These are phyloP conservation scores for Budorcas taxicolor DNA, from an alignment of 2,113 vertebrate species.

Conservation along the genomic window DNA sequence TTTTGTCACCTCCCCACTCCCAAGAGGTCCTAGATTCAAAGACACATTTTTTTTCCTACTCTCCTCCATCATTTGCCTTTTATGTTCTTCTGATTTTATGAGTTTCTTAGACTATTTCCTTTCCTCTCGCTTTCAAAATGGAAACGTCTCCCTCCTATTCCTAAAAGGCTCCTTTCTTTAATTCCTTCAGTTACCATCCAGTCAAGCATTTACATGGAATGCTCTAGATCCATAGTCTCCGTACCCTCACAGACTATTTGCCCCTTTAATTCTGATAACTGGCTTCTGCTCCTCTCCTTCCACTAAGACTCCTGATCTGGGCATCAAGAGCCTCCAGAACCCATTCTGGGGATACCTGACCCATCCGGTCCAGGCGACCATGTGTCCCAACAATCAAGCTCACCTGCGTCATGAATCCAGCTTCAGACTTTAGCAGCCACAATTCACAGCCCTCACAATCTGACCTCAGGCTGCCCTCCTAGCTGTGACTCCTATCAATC, in stretches of 20 bases:
- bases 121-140: neutral
- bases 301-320: neutral
- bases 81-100: neutral
- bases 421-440: neutral
- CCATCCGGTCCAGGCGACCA: neutral
- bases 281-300: neutral
- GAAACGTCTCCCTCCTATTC: neutral
- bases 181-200: neutral
- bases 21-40: neutral
- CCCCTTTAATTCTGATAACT: neutral
- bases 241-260: neutral
- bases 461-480: neutral
- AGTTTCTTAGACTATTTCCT: conserved; percentile 3
- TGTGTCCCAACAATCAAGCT: neutral
- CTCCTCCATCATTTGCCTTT: neutral
- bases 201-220: conserved; percentile 12
- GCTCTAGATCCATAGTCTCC: neutral
- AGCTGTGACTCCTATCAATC: neutral
- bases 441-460: neutral
- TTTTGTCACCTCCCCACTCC: neutral
- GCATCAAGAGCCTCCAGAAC: neutral
- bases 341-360: neutral
- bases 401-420: neutral
- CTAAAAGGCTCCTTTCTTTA: neutral
- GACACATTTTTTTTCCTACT: neutral